Evolutionary conservation across 30 jellyfish, hydroid and myxozoan genomes (phyloP).

Genomic region (Rhopilema esculentum): DNA sequence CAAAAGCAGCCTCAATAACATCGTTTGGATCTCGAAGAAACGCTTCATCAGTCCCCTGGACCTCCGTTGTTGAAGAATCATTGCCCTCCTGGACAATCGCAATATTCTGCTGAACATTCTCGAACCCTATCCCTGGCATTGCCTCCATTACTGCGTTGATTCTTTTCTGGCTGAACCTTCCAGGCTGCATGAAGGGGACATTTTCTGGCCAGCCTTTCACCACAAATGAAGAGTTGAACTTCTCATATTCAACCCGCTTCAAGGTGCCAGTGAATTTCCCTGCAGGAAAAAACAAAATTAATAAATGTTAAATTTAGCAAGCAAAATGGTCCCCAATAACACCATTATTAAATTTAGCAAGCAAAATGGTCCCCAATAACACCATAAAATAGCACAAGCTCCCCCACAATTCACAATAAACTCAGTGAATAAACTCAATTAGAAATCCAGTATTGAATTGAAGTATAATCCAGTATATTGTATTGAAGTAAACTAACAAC

Average conservation of each 20-base stretch:
- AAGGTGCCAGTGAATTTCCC: slow-evolving; percentile 17
- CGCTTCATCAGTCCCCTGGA: slow-evolving; percentile 21
- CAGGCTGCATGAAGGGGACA: slow-evolving; percentile 24
- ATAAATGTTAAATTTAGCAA: slow-evolving; percentile 8
- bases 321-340: slow-evolving; percentile 12
- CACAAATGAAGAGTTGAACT: slow-evolving; percentile 8
- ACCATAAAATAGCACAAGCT: slow-evolving; percentile 4
- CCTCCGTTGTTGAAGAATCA: slow-evolving; percentile 13
- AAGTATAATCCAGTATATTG: background rate
- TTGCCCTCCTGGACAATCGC: background rate
- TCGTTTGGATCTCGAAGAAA: slow-evolving; percentile 14
- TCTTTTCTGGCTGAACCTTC: slow-evolving; percentile 26
- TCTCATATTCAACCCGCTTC: slow-evolving; percentile 1
- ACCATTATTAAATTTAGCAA: background rate
- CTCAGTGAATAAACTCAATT: background rate
- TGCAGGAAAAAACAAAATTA: slow-evolving; percentile 2
- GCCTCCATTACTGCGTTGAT: slow-evolving; percentile 11
- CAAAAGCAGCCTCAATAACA: slow-evolving; percentile 1
- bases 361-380: slow-evolving; percentile 10
- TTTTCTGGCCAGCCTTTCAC: slow-evolving; percentile 24
- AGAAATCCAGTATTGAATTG: background rate
- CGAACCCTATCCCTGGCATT: slow-evolving; percentile 11
- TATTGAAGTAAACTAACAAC: slow-evolving; percentile 4
- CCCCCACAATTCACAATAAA: slow-evolving; percentile 1
- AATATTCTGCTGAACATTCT: slow-evolving; percentile 15